phyloP scores from a whole-genome alignment of 2,797 vertebrate species.

The Pangasius sanitwongsei region DNA sequence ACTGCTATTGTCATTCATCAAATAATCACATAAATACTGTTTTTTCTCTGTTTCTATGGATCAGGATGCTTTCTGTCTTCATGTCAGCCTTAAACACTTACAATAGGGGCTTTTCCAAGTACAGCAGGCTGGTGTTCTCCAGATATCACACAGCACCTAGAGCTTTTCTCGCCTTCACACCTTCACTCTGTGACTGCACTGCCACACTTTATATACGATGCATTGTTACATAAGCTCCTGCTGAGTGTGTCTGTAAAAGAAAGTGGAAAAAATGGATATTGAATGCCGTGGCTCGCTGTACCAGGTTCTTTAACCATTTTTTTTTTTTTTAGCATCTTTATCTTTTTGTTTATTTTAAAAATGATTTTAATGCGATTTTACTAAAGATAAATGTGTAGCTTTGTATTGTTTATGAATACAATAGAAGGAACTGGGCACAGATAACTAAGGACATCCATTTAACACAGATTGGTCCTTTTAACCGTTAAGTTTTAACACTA shows the following conservation, averaged over 20 bases:
- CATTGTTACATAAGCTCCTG: constrained; percentile 23
- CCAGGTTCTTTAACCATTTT: background rate
- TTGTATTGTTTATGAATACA: background rate
- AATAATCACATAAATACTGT: background rate
- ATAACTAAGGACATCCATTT: background rate
- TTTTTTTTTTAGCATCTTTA: background rate
- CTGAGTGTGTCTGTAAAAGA: background rate
- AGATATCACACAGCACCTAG: constrained; percentile 9
- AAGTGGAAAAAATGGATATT: background rate
- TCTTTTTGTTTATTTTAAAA: background rate
- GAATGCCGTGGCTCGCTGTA: background rate
- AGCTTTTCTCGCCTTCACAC: constrained; percentile 32
- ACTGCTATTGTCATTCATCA: background rate
- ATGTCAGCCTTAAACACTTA: background rate
- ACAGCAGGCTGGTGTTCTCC: background rate
- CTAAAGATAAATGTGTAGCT: background rate
- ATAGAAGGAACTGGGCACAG: background rate
- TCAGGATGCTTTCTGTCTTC: background rate
- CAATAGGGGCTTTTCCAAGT: background rate
- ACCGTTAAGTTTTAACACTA: background rate
- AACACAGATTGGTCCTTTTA: background rate
- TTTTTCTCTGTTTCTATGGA: background rate
- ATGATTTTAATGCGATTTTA: background rate
- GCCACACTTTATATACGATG: constrained; percentile 27
- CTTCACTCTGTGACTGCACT: background rate